These are phyloP conservation scores for Triplophysa yarkandensis DNA, from an alignment of 2,797 vertebrate genomes.

Conservation along the genomic window DNA sequence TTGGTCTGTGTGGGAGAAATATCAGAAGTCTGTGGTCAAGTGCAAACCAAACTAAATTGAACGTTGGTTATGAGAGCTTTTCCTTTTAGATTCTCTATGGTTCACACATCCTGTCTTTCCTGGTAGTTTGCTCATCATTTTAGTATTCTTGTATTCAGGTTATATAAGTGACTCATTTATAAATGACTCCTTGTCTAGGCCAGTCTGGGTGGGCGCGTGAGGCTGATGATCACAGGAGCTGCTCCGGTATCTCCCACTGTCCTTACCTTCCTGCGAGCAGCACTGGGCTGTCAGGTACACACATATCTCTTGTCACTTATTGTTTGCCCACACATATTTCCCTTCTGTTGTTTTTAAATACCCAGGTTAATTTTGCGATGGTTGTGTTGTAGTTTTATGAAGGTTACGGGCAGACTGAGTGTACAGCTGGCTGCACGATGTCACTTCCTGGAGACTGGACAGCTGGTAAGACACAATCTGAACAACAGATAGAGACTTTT, in stretches of 20 bases:
- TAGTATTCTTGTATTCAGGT: neutral
- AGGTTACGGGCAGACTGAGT: constrained; percentile 97
- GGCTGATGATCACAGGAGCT: constrained; percentile 92
- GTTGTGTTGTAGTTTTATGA: constrained; percentile 87
- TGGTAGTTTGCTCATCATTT: neutral
- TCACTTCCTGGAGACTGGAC: constrained; percentile 93
- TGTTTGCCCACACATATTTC: neutral
- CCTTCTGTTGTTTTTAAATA: neutral
- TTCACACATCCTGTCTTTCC: neutral
- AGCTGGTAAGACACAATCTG: constrained; percentile 78
- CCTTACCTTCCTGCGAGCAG: constrained; percentile 89
- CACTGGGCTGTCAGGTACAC: constrained; percentile 94
- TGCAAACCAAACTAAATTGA: neutral
- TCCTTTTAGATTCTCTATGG: neutral
- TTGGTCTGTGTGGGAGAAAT: neutral
- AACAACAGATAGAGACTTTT: neutral
- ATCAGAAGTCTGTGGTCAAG: neutral
- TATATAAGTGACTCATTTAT: neutral
- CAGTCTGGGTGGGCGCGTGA: constrained; percentile 88
- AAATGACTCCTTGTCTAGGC: constrained; percentile 69
- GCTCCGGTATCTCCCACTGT: constrained; percentile 92
- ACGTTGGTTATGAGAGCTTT: neutral
- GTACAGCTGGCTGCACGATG: constrained; percentile 89
- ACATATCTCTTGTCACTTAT: too few species aligned
- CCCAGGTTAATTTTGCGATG: neutral